Base-by-base conservation (phyloP, 2,113 vertebrate genomes). In the Callipepla squamata region DNA sequence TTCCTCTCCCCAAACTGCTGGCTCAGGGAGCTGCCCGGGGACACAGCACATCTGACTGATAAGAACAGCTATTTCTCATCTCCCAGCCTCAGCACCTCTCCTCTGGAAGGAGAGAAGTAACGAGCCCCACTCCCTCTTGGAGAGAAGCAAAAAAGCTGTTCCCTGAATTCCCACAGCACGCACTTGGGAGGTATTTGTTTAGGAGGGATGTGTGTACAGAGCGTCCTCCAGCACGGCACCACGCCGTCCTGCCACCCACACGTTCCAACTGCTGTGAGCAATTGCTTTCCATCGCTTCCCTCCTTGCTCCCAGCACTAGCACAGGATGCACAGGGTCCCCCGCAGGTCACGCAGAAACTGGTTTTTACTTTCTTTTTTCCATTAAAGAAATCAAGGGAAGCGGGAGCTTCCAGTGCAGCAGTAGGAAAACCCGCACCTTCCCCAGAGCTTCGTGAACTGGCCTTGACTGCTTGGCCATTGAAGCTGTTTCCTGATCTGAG, bases 241-340 rank as follows among this genome's bases (percentile, higher is more conserved):
- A 48, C 95, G 80, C 96, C 90, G 85, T 85, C 61, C 70, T 96
- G 91, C 97, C 94, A 86, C 96, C 96, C 94, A 97, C 96, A 50
- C 85, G 88, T 95, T 90, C 90, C 70, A 83, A 80, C 77, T 92
- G 93, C 93, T 91, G 91, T 72, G 67, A 95, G 89, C 92, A 94
- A 92, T 93, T 92, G 85, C 94, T 89, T 89, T 92, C 92, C 55
- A 93, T 93, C 92, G 90, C 94, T 89, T 87, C 91, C 91, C 92
- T 97, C 70, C 63, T 79, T 87, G 87, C 92, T 95, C 88, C 77
- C 93, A 73, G 81, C 72, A 47, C 45, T 89, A 87, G 94, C 92
- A 97, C 96, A 96, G 97, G 97, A 97, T 95, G 96, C 82, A 4
- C 72, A 6, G n/a, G 92, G 94, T 95, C 95, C 96, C 96, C 76